Evolutionary conservation across 2,113 vertebrate species (phyloP).

Genomic region (Perca fluviatilis): DNA sequence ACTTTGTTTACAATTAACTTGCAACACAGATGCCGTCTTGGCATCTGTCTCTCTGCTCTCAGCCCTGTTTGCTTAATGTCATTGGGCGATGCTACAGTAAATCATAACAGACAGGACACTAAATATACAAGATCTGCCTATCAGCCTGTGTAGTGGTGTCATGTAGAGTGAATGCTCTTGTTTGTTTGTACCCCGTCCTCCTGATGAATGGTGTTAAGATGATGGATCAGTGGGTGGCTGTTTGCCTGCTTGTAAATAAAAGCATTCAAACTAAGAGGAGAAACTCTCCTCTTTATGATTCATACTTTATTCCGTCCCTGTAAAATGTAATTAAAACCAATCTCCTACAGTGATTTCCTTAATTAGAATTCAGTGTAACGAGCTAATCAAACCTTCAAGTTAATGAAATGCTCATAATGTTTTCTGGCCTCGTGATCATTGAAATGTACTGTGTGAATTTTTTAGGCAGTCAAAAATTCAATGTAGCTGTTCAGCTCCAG

Average conservation of each 20-base stretch:
- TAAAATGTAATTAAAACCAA: constrained; percentile 54
- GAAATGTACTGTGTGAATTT: neutral
- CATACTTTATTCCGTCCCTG: neutral
- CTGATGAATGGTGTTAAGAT: constrained; percentile 48
- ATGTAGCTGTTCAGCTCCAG: constrained; percentile 10
- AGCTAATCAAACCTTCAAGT: constrained; percentile 42
- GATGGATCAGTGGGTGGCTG: constrained; percentile 45
- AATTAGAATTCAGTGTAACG: constrained; percentile 55
- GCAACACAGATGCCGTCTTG: neutral
- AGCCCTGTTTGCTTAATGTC: constrained; percentile 44
- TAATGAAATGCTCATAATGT: constrained; percentile 52
- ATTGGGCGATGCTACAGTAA: constrained; percentile 7
- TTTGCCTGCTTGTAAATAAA: constrained; percentile 17
- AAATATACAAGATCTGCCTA: constrained; percentile 42
- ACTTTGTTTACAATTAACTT: constrained; percentile 46
- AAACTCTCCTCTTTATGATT: constrained; percentile 31
- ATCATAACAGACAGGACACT: constrained; percentile 43
- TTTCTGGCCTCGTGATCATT: constrained; percentile 33
- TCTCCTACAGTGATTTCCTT: constrained; percentile 39
- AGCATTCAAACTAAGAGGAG: constrained; percentile 3
- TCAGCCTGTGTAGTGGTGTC: constrained; percentile 31
- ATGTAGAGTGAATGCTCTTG: constrained; percentile 25
- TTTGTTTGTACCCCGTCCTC: constrained; percentile 25
- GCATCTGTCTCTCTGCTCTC: constrained; percentile 27
- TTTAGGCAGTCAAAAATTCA: constrained; percentile 2